Base-by-base conservation (phyloP, 30 jellyfish, hydroid and myxozoan genomes). In the Pseudorhiza aurosa region DNA sequence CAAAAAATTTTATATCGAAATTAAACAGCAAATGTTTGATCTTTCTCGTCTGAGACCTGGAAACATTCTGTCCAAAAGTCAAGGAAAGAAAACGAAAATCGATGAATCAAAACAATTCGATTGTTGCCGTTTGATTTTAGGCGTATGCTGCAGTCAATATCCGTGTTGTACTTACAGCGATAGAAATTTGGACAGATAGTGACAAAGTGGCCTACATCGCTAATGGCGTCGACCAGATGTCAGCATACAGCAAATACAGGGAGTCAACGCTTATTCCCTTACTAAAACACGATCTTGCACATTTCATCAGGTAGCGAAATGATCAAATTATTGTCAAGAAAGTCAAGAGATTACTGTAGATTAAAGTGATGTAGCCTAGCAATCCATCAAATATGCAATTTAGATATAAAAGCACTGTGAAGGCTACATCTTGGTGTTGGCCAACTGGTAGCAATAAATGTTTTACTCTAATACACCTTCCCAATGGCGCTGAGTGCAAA, bases 81-180 rank as follows among this genome's bases (percentile, higher is more conserved):
- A n/a, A n/a, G n/a, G n/a, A n/a, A n/a, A n/a, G n/a, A n/a, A n/a
- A n/a, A n/a, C n/a, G n/a, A n/a, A 47, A 8, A 8, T 47, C 62
- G 3, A n/a, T 47, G 26, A 47, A 47, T 47, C 18, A 2, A 21
- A 6, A 4, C 19, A 53, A 27, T 12, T 46, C 24, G 17, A n/a
- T n/a, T 5, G 25, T 7, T 19, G 4, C 33, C 22, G 21, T 77
- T 2, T 11, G 27, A 14, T 68, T 58, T 57, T 47, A 91, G 98
- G 83, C 90, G 14, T 91, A 91, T 60, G 77, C 88, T 19, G 96
- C 94, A 14, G 87, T 91, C 68, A 85, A 85, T 32, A 65, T 91
- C 17, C 96, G 98, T 2, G 25, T 91, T 36, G 96, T 91, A 10
- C 71, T 91, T 40, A 95, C 78, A 1, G 96, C 93, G 15, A 25